Conservation (phyloP, 2,797 vertebrate species). For the Melanotaenia trifasciata region DNA sequence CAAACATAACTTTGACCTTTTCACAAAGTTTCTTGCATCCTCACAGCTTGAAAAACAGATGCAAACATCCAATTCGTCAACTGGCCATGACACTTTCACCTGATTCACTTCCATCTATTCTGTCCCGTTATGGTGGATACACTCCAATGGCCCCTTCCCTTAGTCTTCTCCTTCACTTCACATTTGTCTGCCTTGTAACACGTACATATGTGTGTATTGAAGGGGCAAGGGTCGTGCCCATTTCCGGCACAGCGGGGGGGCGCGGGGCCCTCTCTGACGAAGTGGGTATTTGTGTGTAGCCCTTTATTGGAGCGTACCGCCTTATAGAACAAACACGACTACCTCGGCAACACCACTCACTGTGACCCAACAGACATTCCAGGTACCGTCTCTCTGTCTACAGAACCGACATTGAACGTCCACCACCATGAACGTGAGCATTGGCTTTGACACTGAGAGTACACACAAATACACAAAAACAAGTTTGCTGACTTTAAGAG, state of each 20-base stretch:
- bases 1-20: conserved; percentile 13
- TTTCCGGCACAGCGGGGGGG: conserved; percentile 59
- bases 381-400: conserved; percentile 75
- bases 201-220: conserved; percentile 63
- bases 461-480: conserved; percentile 35
- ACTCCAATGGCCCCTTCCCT: conserved; percentile 33
- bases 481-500: conserved; percentile 3
- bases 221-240: conserved; percentile 60
- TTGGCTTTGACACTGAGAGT: conserved; percentile 72
- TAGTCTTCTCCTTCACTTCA: conserved; percentile 34
- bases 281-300: conserved; percentile 55
- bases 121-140: conserved; percentile 54
- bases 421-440: conserved; percentile 43
- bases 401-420: conserved; percentile 43
- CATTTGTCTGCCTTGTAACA: conserved; percentile 49
- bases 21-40: not conserved
- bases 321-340: conserved; percentile 75
- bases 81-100: conserved; percentile 20
- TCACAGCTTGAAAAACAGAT: conserved; percentile 3
- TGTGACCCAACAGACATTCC: conserved; percentile 77
- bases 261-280: conserved; percentile 34
- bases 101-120: conserved; percentile 29
- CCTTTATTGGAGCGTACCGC: conserved; percentile 79
- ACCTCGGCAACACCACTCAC: conserved; percentile 80
- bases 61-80: conserved; percentile 4